These are phyloP conservation scores for Bathynomus jamesi DNA, from an alignment of 1,140 invertebrate genomes.

Conservation along the genomic window DNA sequence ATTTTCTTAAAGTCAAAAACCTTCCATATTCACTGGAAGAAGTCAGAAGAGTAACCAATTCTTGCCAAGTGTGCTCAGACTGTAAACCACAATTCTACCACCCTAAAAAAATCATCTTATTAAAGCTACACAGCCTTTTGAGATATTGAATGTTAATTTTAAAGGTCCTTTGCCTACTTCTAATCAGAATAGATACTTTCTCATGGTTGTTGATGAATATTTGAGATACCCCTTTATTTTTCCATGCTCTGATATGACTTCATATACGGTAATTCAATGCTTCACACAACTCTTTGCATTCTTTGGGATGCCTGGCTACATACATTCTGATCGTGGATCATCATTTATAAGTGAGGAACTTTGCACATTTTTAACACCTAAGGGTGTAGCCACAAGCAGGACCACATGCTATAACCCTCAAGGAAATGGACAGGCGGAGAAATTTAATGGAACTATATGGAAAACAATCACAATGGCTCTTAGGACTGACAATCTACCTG, in stretches of 20 bases:
- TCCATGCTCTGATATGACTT: conserved; percentile 26
- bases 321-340: too few species aligned
- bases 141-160: conserved; percentile 38
- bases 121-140: conserved; percentile 38
- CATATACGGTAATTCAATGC: conserved; percentile 30
- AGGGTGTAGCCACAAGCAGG: conserved; percentile 1
- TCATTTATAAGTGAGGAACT: conserved; percentile 10
- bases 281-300: not conserved
- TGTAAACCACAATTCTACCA: too few species aligned
- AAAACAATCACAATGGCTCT: conserved; percentile 9
- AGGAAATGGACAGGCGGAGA: conserved; percentile 6
- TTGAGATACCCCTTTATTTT: conserved; percentile 19
- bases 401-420: conserved; percentile 12
- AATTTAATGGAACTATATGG: not conserved
- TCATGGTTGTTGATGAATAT: conserved; percentile 39
- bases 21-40: too few species aligned
- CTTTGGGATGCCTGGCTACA: too few species aligned
- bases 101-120: too few species aligned
- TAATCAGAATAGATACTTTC: conserved; percentile 35
- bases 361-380: not conserved
- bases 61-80: too few species aligned
- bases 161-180: conserved; percentile 38
- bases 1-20: too few species aligned
- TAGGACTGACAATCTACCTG: not conserved
- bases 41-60: too few species aligned